phyloP scores from a whole-genome alignment of 2,888 invertebrate genomes.

The Bunonema sp. region DNA sequence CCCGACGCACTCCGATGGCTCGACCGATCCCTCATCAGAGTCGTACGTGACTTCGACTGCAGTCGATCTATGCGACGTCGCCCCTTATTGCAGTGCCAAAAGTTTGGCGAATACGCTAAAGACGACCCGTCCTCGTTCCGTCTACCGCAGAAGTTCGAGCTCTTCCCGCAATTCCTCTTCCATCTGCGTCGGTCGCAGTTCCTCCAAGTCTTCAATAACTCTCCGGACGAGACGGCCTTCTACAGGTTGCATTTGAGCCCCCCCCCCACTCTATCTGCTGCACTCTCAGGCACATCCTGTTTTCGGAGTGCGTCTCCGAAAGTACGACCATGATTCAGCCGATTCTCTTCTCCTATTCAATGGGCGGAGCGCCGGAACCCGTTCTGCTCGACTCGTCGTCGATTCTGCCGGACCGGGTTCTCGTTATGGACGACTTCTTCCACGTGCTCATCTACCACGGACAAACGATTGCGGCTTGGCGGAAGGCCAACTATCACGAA shows the following conservation, averaged over 20 bases:
- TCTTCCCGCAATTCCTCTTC: conserved; percentile 99
- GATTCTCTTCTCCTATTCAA: conserved; percentile 91
- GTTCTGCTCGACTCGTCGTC: conserved; percentile 90
- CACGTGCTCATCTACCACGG: conserved; percentile 98
- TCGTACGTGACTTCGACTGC: too few species aligned
- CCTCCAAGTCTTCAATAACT: conserved; percentile 88
- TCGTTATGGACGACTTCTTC: conserved; percentile 99
- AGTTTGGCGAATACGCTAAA: conserved; percentile 93
- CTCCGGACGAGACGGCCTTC: conserved; percentile 95
- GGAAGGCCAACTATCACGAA: conserved; percentile 82
- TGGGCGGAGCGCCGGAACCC: conserved; percentile 52
- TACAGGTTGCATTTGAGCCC: too few species aligned
- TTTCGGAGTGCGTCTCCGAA: conserved; percentile 89
- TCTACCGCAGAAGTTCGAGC: conserved; percentile 82
- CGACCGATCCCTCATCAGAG: conserved; percentile 83
- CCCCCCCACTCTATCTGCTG: not conserved
- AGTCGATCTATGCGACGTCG: too few species aligned
- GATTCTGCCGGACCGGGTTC: conserved; percentile 85
- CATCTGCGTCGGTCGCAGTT: conserved; percentile 93
- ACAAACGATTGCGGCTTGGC: conserved; percentile 96
- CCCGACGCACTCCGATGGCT: conserved; percentile 96
- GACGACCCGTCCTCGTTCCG: conserved; percentile 92
- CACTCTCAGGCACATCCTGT: conserved; percentile 81
- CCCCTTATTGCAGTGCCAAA: conserved; percentile 75
- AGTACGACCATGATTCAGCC: conserved; percentile 99